A percentile compares a stretch with the other conserved stretches of the same genome.
phyloP scores from a whole-genome alignment of 1,140 invertebrate species.

The Colletes gigas region DNA sequence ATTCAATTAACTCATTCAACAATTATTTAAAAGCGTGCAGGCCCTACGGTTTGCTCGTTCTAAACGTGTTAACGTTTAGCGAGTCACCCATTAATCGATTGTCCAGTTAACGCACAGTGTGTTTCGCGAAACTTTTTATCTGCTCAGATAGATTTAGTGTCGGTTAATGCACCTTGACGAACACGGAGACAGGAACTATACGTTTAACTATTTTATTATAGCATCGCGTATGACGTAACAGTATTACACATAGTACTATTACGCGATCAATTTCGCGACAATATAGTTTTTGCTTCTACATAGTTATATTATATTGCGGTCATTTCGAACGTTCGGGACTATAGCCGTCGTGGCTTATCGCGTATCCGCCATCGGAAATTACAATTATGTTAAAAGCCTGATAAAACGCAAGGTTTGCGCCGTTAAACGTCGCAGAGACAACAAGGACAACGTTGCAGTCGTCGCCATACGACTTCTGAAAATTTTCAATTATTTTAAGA shows the following conservation, averaged over 20 bases:
- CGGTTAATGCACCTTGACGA: slow-evolving; percentile 1
- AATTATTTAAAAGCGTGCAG: no score
- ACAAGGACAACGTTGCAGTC: not conserved
- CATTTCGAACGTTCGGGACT: not conserved
- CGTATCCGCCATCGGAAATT: not conserved
- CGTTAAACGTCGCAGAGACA: not conserved
- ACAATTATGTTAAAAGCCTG: slow-evolving; percentile 19
- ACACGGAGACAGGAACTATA: not conserved
- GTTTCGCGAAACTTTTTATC: not conserved
- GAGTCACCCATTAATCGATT: not conserved
- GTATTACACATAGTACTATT: no score
- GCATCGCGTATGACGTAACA: not conserved
- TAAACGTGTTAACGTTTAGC: no score
- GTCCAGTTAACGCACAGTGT: not conserved
- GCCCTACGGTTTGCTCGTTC: no score
- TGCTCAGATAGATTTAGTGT: not conserved
- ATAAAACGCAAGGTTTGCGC: not conserved
- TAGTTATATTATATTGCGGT: not conserved
- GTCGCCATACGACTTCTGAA: not conserved
- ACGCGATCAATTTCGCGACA: not conserved
- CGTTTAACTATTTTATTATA: slow-evolving; percentile 3
- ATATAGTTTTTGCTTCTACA: not conserved
- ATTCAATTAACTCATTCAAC: no score
- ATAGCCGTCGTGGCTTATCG: not conserved
- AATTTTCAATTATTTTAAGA: no score